A percentile compares a stretch with the other conserved stretches of the same genome.
phyloP scores from a whole-genome alignment of 2,888 invertebrate species.

The Cerceris ruficornis region DNA sequence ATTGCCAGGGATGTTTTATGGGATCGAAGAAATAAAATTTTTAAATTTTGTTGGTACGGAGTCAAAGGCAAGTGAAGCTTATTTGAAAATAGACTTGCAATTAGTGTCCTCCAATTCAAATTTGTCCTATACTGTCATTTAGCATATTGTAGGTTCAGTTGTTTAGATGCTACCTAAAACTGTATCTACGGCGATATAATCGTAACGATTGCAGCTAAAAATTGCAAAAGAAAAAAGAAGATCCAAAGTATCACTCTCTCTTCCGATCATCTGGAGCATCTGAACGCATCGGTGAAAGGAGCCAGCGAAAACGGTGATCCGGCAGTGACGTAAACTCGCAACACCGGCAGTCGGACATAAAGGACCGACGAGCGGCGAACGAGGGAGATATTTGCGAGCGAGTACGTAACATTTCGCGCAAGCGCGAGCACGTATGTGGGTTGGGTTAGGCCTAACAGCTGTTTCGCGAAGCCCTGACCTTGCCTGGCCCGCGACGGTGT shows the following conservation, averaged over 20 bases:
- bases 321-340: slow-evolving; percentile 29
- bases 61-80: too few relatives aligned
- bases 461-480: slow-evolving; percentile 77
- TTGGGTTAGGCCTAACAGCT: slow-evolving; percentile 72
- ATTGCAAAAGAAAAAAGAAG: too few relatives aligned
- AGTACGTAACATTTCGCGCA: slow-evolving; percentile 52
- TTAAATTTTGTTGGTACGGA: too few relatives aligned
- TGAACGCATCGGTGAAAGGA: slow-evolving; percentile 33
- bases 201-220: too few relatives aligned
- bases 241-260: background rate
- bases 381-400: slow-evolving; percentile 47
- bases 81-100: too few relatives aligned
- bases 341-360: slow-evolving; percentile 31
- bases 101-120: too few relatives aligned
- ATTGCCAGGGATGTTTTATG: too few relatives aligned
- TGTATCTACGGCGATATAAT: too few relatives aligned
- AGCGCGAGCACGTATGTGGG: slow-evolving; percentile 49
- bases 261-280: background rate
- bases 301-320: slow-evolving; percentile 28
- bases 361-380: slow-evolving; percentile 33
- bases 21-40: too few relatives aligned
- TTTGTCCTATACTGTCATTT: too few relatives aligned
- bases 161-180: too few relatives aligned
- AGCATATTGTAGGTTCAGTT: too few relatives aligned
- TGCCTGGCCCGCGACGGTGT: slow-evolving; percentile 60